Evolutionary conservation across 2,113 vertebrate species (phyloP).

Genomic region (Hippoglossus stenolepis): DNA sequence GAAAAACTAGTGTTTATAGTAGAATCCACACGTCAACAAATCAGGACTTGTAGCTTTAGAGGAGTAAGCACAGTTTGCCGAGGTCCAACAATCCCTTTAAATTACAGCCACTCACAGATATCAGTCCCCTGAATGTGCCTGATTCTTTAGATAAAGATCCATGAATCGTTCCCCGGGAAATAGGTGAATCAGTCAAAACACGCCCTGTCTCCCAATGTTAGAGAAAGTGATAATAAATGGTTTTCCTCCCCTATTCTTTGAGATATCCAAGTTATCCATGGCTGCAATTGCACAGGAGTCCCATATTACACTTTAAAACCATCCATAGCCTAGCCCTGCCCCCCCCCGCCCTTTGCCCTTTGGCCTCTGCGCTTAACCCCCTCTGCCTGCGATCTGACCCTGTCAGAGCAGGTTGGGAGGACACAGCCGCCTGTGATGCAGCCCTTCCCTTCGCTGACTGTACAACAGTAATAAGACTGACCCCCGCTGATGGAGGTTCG

Average conservation of each 20-base stretch:
- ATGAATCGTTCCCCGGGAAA: too few relatives aligned
- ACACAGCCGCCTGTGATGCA: background rate
- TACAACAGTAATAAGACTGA: slow-evolving; percentile 47
- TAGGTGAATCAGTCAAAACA: too few relatives aligned
- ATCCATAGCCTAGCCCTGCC: slow-evolving; percentile 25
- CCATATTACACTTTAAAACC: slow-evolving; percentile 28
- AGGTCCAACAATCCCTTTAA: too few relatives aligned
- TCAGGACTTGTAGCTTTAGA: too few relatives aligned
- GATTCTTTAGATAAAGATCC: too few relatives aligned
- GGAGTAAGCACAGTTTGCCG: too few relatives aligned
- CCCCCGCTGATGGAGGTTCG: slow-evolving; percentile 30
- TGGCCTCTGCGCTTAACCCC: slow-evolving; percentile 31
- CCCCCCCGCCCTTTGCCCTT: slow-evolving; percentile 40
- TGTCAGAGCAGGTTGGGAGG: background rate
- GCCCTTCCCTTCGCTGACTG: slow-evolving; percentile 24
- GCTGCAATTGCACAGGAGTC: slow-evolving; percentile 38
- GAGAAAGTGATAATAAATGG: too few relatives aligned
- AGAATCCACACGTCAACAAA: too few relatives aligned
- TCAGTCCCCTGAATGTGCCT: too few relatives aligned
- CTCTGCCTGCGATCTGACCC: slow-evolving; percentile 7
- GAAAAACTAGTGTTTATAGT: too few relatives aligned
- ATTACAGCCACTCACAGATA: too few relatives aligned
- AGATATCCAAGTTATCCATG: background rate
- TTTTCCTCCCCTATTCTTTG: slow-evolving; percentile 5
- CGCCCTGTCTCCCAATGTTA: too few relatives aligned